Base-by-base conservation (phyloP, 64 coral and sea anemone genomes). In the Cladopsammia gracilis region DNA sequence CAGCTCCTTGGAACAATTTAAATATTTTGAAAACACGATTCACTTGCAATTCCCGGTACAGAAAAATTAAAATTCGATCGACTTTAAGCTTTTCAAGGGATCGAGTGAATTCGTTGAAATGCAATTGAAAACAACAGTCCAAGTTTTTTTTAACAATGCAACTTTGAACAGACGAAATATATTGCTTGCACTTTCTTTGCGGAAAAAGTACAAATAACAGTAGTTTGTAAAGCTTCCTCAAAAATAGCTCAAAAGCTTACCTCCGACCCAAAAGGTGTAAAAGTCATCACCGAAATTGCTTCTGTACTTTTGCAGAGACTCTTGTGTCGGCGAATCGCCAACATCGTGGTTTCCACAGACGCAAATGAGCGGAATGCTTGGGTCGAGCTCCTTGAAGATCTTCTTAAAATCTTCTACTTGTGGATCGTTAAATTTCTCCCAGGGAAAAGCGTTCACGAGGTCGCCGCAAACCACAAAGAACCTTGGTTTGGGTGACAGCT, bases 381-480 rank as follows among this genome's bases (percentile, higher is more conserved):
- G 87, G 77, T 99, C 98, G 5, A 99, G 69, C 71, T 99, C 94
- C 78, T 96, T 86, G 66, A 99, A 99, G 14, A 92, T 65, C 61
- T 84, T 77, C 77, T 99, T 96, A 71, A 99, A 99, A 89, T 99
- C 98, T 72, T 64, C 48, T 46, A 96, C 95, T 81, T 99, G 98
- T 64, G 70, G 59, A 51, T 96, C 94, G 57, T 99, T 96, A 58
- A 92, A 96, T 60, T 87, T 88, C 7, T 93, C 67, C 87, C 77
- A 78, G 19, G 98, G 98, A 89, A 94, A 89, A 19, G 94, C 98
- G 67, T 99, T 96, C 9, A 99, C 95, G 20, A 99, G 88, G 78
- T 99, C 98, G 23, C 98, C 98, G 56, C 98, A 99, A 65, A 99
- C 98, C n/a, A 99, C 94, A 81, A 99, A 99, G 85, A 99, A 99